Base-by-base conservation (phyloP, 92 coral and sea anemone species). In the Bergia sp. region DNA sequence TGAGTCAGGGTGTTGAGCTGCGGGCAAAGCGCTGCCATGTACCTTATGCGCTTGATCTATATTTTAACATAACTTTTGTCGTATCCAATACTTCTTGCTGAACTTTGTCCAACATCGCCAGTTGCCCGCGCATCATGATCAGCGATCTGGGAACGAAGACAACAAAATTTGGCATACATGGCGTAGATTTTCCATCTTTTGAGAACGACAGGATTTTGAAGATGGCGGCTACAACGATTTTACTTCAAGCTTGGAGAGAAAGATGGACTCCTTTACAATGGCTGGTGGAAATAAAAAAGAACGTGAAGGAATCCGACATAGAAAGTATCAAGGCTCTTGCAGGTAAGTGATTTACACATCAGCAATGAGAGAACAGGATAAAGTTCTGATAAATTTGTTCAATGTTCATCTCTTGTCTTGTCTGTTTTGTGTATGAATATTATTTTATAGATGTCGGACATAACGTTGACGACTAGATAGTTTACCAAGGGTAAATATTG, bases 161-260 rank as follows among this genome's bases (percentile, higher is more conserved):
- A 57, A 20, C 41, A 36, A 20, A 40, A 45, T 29, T 44, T 64
- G 78, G 42, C 87, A 84, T 84, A 72, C 43, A 84, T 20, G 87
- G 29, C 87, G 87, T 84, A 84, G 12, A 18, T 15, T 1, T 44
- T 9, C 71, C 3, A 41, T 80, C 8, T 42, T 38, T 36, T 3
- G n/a, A 21, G 38, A 42, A 9, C 23, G 69, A 11, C 65, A 44
- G 13, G 7, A 7, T 37, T 61, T 93, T 21, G 95, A 96, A 94
- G 57, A 96, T 96, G 99, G 99, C 92, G 98, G 98, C 88, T 82
- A 89, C 92, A 29, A 88, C 91, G 84, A 86, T 96, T 67, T 90
- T 97, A 21, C 88, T 97, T 65, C 93, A 92, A 92, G 99, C 99
- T 80, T 97, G 99, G 99, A 87, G 96, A 91, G 99, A 95, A 86